Conservation (phyloP, 1,140 invertebrate species). For the Drosophila sulfurigaster region DNA sequence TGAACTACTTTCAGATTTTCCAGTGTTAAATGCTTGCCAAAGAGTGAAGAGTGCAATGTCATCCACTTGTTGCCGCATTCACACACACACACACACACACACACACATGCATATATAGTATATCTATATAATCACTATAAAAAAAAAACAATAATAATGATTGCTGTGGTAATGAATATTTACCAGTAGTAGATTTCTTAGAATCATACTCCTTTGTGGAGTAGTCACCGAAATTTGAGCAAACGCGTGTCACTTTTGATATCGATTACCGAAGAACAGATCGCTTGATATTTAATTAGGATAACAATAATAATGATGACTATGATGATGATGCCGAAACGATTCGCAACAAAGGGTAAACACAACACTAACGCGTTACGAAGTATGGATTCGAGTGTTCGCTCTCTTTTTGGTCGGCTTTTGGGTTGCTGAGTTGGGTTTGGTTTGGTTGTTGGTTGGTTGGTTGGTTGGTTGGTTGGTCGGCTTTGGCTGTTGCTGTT, state of each 20-base stretch:
- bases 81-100: conserved; percentile 21
- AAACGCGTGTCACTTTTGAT: no score
- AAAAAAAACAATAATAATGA: conserved; percentile 25
- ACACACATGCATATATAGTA: conserved; percentile 8
- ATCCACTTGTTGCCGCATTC: conserved; percentile 59
- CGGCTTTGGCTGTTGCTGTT: neutral
- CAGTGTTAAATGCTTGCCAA: neutral
- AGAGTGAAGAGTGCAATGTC: neutral
- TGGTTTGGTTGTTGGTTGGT: conserved; percentile 3
- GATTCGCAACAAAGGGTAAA: no score
- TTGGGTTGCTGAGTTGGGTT: neutral
- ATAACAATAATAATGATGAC: no score
- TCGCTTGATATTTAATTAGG: no score
- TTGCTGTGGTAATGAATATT: conserved; percentile 67
- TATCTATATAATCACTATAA: conserved; percentile 3
- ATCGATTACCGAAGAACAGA: neutral
- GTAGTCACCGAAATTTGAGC: neutral
- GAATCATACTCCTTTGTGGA: conserved; percentile 50
- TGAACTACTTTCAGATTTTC: no score
- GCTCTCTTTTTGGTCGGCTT: no score
- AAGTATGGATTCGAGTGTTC: no score
- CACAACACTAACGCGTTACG: neutral
- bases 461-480: neutral
- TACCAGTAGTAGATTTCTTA: conserved; percentile 70
- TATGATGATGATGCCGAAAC: no score